phyloP scores from a whole-genome alignment of 92 coral and sea anemone species.

The Galaxea fascicularis region DNA sequence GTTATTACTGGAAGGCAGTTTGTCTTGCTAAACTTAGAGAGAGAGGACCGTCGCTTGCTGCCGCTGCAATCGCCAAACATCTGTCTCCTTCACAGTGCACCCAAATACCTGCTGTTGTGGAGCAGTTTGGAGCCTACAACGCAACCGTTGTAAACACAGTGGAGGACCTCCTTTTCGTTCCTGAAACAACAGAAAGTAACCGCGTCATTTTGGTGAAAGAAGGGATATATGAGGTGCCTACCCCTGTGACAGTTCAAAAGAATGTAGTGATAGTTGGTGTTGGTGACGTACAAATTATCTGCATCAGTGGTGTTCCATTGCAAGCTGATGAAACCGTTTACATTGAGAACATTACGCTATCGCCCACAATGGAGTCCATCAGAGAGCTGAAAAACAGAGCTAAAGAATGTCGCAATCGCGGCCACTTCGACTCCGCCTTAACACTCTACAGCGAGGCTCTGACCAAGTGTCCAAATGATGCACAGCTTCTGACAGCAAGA shows the following conservation, averaged over 20 bases:
- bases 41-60: slow-evolving; percentile 24
- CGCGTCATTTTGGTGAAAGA: slow-evolving; percentile 18
- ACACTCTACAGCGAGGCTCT: slow-evolving; percentile 2
- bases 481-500: slow-evolving; percentile 28
- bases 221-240: slow-evolving; percentile 8
- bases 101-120: slow-evolving; percentile 1
- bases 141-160: background rate
- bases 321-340: background rate
- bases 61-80: slow-evolving; percentile 19
- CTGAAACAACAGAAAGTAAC: background rate
- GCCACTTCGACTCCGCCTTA: background rate
- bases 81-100: slow-evolving; percentile 1
- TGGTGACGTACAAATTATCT: slow-evolving; percentile 6
- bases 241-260: background rate
- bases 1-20: slow-evolving; percentile 33
- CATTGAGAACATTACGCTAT: slow-evolving; percentile 20
- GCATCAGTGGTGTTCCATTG: background rate
- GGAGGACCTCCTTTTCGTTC: background rate
- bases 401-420: background rate
- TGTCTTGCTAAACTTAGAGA: slow-evolving; percentile 19
- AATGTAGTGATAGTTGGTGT: slow-evolving; percentile 21
- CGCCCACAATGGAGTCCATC: background rate
- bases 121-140: slow-evolving; percentile 11
- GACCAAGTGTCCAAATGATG: background rate
- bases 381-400: background rate